phyloP scores from a whole-genome alignment of 2,888 invertebrate species.

The Eueremaeus valkanovi region DNA sequence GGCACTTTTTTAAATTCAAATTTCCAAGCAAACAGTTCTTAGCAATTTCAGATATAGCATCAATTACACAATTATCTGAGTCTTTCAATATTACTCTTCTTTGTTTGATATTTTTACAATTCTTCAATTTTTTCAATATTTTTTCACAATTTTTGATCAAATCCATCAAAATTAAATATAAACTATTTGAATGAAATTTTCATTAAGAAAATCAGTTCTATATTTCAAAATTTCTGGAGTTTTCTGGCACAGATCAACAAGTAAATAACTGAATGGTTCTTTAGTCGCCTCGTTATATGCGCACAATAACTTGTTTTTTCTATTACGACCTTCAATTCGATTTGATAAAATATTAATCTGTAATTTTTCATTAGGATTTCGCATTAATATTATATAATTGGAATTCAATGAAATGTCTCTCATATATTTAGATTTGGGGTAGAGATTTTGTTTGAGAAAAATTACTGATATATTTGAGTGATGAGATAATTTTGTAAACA shows the following conservation, averaged over 20 bases:
- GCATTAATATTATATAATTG: not conserved
- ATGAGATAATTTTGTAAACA: not conserved
- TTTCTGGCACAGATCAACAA: too few species aligned
- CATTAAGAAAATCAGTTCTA: too few species aligned
- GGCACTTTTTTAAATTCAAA: not conserved
- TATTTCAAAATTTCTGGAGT: too few species aligned
- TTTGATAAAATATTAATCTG: not conserved
- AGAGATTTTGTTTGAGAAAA: not conserved
- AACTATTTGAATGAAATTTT: too few species aligned
- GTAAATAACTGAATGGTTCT: too few species aligned
- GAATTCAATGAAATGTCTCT: not conserved
- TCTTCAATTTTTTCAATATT: too few species aligned
- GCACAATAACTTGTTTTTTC: too few species aligned
- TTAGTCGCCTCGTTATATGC: too few species aligned
- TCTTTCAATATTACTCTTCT: too few species aligned
- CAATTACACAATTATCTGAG: not conserved
- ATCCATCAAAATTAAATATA: too few species aligned
- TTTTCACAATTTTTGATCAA: too few species aligned
- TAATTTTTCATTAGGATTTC: not conserved
- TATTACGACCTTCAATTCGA: not conserved
- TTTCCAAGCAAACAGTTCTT: not conserved
- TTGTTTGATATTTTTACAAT: too few species aligned
- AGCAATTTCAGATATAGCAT: not conserved
- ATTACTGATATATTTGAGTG: not conserved
- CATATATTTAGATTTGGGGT: not conserved